Evolutionary conservation across 2,797 vertebrate species (phyloP).

Genomic region (Chaunax sp.): DNA sequence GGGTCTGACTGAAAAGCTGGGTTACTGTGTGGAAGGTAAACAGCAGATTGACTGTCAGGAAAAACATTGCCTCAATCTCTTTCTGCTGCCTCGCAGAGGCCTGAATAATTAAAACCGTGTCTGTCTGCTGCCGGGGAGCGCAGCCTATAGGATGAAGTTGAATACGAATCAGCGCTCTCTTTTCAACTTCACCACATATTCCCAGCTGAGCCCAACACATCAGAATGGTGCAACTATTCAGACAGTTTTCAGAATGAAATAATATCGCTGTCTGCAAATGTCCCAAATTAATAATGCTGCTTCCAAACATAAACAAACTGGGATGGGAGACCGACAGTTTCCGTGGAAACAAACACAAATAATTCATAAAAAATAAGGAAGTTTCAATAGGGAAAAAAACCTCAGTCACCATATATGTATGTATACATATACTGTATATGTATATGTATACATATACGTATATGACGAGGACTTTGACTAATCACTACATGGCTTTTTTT

Average conservation of each 20-base stretch:
- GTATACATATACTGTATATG: no score
- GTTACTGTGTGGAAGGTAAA: slow-evolving; percentile 59
- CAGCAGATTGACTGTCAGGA: slow-evolving; percentile 57
- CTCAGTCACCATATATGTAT: no score
- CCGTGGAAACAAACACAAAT: neutral
- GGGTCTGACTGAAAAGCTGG: slow-evolving; percentile 36
- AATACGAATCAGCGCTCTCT: slow-evolving; percentile 58
- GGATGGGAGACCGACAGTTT: neutral
- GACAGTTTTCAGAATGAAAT: slow-evolving; percentile 30
- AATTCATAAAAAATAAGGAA: slow-evolving; percentile 1
- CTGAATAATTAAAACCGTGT: slow-evolving; percentile 81
- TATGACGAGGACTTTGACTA: no score
- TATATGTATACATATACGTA: no score
- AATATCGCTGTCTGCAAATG: slow-evolving; percentile 35
- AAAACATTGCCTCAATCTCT: slow-evolving; percentile 61
- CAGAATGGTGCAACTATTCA: slow-evolving; percentile 52
- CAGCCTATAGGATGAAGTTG: slow-evolving; percentile 61
- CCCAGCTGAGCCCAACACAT: slow-evolving; percentile 51
- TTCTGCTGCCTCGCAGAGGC: slow-evolving; percentile 68
- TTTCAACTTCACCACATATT: slow-evolving; percentile 66
- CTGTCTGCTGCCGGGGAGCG: slow-evolving; percentile 59
- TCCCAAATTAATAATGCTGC: slow-evolving; percentile 42
- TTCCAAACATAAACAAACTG: slow-evolving; percentile 25
- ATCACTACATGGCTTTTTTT: no score
- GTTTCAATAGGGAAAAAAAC: no score